Conservation (phyloP, 2,888 invertebrate species). For the Cantharis lateralis region DNA sequence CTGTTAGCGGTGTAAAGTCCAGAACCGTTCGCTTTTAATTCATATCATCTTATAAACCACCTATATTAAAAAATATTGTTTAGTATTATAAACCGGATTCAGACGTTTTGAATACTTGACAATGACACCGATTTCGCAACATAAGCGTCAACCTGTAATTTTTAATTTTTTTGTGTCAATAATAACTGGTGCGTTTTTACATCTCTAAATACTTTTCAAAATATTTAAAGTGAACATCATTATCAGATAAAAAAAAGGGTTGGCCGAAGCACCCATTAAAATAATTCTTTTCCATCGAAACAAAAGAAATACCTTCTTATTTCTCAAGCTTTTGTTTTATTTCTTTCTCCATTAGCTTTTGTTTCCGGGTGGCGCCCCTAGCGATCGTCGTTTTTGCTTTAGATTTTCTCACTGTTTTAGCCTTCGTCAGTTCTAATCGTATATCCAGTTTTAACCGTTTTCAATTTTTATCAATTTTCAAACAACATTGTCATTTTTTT, state of each 20-base stretch:
- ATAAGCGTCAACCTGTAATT: constrained; percentile 13
- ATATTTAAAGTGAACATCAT: neutral
- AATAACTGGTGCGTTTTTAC: constrained; percentile 3
- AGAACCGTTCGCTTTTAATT: constrained; percentile 16
- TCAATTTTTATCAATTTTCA: neutral
- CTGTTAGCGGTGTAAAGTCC: constrained; percentile 13
- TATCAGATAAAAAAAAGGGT: neutral
- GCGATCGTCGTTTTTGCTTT: neutral
- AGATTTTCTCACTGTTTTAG: neutral
- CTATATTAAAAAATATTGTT: neutral
- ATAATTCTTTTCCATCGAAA: neutral
- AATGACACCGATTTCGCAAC: constrained; percentile 27
- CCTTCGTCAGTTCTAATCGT: neutral
- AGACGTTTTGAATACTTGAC: constrained; percentile 19
- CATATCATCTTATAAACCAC: constrained; percentile 11
- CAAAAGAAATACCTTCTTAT: neutral
- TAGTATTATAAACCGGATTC: constrained; percentile 20
- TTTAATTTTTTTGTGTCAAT: constrained; percentile 12
- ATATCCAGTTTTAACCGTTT: neutral
- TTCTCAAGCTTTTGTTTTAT: neutral
- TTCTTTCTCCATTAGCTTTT: neutral
- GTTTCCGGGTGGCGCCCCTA: neutral
- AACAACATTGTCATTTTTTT: neutral
- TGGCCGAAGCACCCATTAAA: neutral
- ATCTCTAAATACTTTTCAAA: neutral